phyloP scores from a whole-genome alignment of 2,113 vertebrate genomes.

The Saccopteryx bilineata region DNA sequence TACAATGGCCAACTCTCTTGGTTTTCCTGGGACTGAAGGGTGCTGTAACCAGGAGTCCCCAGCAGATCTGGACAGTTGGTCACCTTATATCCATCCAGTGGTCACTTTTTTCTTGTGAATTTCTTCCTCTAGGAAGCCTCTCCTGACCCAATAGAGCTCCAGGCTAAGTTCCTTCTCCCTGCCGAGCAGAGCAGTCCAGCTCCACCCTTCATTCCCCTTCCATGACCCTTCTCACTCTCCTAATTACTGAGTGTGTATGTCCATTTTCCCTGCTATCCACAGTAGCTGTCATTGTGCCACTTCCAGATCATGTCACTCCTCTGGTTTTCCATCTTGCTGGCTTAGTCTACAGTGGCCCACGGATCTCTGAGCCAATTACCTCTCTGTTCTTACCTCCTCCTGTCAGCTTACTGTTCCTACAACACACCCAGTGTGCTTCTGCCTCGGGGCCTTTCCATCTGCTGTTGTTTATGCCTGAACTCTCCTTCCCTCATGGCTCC shows the following conservation, averaged over 20 bases:
- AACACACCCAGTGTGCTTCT: neutral
- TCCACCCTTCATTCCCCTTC: neutral
- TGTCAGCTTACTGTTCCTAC: neutral
- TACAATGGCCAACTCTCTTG: rapidly evolving
- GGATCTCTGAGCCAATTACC: neutral
- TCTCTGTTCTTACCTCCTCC: neutral
- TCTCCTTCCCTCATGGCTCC: neutral
- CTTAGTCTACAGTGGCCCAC: neutral
- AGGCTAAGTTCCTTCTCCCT: neutral
- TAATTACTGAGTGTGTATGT: neutral
- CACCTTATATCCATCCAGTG: neutral
- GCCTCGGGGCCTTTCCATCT: neutral
- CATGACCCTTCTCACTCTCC: neutral
- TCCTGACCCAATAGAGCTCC: neutral
- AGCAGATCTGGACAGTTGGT: neutral
- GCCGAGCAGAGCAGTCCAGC: neutral
- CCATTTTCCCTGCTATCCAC: neutral
- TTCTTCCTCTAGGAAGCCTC: neutral
- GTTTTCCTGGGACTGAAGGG: neutral
- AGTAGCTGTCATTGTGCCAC: neutral
- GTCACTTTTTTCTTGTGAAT: neutral
- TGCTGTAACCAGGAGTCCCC: neutral
- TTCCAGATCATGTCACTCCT: neutral
- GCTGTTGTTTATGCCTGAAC: neutral
- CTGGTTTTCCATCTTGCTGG: neutral